Conservation (phyloP, 1,140 invertebrate species). For the Amyelois transitella region DNA sequence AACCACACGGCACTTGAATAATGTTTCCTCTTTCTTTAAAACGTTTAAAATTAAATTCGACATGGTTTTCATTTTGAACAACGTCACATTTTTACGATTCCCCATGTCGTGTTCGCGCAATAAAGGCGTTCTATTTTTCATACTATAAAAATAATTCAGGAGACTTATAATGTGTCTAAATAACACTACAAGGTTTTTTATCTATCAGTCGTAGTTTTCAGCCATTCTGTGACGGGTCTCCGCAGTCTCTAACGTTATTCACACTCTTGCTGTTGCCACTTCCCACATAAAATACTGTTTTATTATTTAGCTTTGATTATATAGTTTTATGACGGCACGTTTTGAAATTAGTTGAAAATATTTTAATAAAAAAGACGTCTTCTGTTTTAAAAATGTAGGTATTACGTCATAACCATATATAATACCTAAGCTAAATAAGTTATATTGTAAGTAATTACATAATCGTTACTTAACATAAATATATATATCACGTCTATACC, state of each 20-base stretch:
- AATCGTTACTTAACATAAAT: too few species aligned
- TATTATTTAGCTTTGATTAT: slow-evolving; percentile 17
- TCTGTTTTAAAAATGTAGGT: too few species aligned
- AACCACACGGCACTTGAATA: too few species aligned
- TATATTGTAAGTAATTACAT: too few species aligned
- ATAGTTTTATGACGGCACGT: too few species aligned
- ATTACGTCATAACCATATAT: too few species aligned
- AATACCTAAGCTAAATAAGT: too few species aligned
- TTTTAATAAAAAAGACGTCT: too few species aligned
- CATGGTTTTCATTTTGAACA: slow-evolving; percentile 13
- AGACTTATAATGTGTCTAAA: slow-evolving; percentile 46
- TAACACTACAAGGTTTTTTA: slow-evolving; percentile 42
- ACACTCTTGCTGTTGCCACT: slow-evolving; percentile 19
- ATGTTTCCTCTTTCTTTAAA: too few species aligned
- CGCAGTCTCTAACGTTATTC: slow-evolving; percentile 18
- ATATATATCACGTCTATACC: too few species aligned
- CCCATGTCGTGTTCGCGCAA: slow-evolving; percentile 18
- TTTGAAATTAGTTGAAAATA: too few species aligned
- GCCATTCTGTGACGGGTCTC: slow-evolving; percentile 9
- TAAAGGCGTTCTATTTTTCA: slow-evolving; percentile 44
- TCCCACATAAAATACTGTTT: slow-evolving; percentile 47
- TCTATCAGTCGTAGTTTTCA: slow-evolving; percentile 40
- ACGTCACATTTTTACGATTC: slow-evolving; percentile 23
- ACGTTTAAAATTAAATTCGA: slow-evolving; percentile 18
- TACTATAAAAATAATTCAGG: slow-evolving; percentile 55